A percentile compares a stretch with the other conserved stretches of the same genome.
Conservation (phyloP, 1,140 invertebrate species). For the Lysiphlebus fabarum region DNA sequence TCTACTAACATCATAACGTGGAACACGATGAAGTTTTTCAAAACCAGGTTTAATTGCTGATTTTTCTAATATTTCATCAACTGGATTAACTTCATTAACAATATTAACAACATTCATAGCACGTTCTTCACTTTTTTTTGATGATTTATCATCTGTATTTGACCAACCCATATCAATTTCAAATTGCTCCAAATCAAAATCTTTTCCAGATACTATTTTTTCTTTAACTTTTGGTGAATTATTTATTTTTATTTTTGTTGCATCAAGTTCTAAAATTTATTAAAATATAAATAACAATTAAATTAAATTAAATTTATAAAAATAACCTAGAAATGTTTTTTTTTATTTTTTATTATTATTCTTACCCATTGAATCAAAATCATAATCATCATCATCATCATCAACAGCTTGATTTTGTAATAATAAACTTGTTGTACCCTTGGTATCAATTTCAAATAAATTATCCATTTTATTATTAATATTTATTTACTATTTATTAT, state of each 20-base stretch:
- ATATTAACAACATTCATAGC: conserved; percentile 23
- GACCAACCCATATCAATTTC: conserved; percentile 55
- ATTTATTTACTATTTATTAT: too few relatives aligned
- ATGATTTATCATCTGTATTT: conserved; percentile 42
- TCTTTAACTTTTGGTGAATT: neutral
- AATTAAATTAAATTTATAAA: neutral
- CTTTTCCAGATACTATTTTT: conserved; percentile 24
- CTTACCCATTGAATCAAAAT: conserved; percentile 4
- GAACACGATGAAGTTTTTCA: conserved; percentile 63
- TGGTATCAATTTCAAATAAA: neutral
- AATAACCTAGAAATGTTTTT: neutral
- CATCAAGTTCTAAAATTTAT: conserved; percentile 4
- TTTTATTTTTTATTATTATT: too few relatives aligned
- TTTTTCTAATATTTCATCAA: conserved; percentile 58
- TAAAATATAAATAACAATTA: neutral
- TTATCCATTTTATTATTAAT: too few relatives aligned
- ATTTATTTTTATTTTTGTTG: neutral
- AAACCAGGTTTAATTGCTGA: conserved; percentile 65
- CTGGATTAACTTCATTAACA: conserved; percentile 28
- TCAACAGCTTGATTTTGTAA: neutral
- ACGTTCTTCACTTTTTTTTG: conserved; percentile 6
- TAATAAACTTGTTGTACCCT: neutral
- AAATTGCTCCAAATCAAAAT: conserved; percentile 41
- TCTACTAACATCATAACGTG: conserved; percentile 61
- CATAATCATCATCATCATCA: neutral